Base-by-base conservation (phyloP, 1,140 invertebrate species). In the Diachasmimorpha longicaudata region DNA sequence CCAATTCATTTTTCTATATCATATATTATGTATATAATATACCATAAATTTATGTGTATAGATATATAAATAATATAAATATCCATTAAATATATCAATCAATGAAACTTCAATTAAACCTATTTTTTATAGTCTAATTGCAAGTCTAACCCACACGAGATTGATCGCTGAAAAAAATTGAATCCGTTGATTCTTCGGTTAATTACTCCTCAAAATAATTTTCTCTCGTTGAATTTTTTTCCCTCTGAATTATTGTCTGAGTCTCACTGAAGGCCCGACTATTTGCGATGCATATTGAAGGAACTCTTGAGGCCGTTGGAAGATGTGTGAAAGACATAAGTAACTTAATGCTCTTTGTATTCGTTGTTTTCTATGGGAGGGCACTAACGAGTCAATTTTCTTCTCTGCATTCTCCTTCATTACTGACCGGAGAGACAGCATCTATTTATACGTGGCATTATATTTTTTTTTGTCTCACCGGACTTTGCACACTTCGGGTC, bases 391-490 rank as follows among this genome's bases (percentile, higher is more conserved):
- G 70, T 23, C 48, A 72, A 72, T 72, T 72, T 52, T 55, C 23
- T 52, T 72, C 48, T 25, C 58, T 63, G 10, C 58, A 63, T 25
- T 63, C 58, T 4, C 14, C 58, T 69, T 69, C 16, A 69, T 10
- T 25, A 37, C 63, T 0, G 23, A 67, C 16, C 31, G 63, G 16
- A 70, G 19, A 63, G 58, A 63, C 58, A 25, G 3, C 39, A 70
- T 71, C 39, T 71, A 71, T 71, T 71, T 71, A 71, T 71, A 71
- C 37, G 14, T 63, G 44, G 39, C 10, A 25, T 71, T 71, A 48
- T 71, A 70, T 16, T 48, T 70, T 42, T n/a, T 70, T 37, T 70
- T 42, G 21, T 46, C 42, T 63, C 58, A 25, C 19, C 21, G 58
- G 58, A 63, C 58, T 63, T 11, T 63, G 58, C 23, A 9, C 58